Conservation (phyloP, 2,113 vertebrate genomes). For the Uropsilus gracilis region DNA sequence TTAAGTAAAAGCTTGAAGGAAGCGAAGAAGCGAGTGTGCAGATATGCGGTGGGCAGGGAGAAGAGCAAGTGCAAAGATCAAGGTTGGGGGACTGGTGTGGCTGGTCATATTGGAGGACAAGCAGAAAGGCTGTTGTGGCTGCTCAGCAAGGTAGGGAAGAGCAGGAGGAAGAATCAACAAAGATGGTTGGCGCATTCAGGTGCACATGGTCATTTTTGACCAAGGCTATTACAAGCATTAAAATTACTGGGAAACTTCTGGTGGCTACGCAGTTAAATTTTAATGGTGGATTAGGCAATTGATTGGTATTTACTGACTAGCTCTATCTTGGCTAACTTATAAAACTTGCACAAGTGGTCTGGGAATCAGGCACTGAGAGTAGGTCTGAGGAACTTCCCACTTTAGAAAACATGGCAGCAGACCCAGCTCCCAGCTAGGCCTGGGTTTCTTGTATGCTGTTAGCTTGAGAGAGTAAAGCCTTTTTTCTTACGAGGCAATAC, state of each 20-base stretch:
- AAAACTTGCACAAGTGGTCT: neutral
- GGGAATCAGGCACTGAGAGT: neutral
- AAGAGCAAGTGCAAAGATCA: neutral
- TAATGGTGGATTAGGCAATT: neutral
- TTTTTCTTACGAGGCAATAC: neutral
- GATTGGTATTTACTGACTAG: neutral
- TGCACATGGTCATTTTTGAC: neutral
- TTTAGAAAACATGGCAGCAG: neutral
- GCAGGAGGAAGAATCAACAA: too few relatives aligned
- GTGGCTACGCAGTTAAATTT: neutral
- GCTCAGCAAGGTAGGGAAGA: rapidly evolving
- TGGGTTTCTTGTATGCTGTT: neutral
- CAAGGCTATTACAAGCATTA: neutral
- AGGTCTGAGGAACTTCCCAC: neutral
- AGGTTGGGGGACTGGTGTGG: neutral
- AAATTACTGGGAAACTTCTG: neutral
- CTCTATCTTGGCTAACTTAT: neutral
- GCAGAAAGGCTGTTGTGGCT: too few relatives aligned
- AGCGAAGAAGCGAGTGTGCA: neutral
- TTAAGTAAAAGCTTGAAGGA: neutral
- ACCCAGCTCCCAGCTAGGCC: neutral
- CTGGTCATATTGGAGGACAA: too few relatives aligned
- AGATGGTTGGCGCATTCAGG: neutral
- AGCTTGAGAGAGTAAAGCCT: neutral
- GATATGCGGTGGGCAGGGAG: neutral